These are phyloP conservation scores for Myodes glareolus DNA, from an alignment of 2,113 vertebrate genomes.

Conservation along the genomic window DNA sequence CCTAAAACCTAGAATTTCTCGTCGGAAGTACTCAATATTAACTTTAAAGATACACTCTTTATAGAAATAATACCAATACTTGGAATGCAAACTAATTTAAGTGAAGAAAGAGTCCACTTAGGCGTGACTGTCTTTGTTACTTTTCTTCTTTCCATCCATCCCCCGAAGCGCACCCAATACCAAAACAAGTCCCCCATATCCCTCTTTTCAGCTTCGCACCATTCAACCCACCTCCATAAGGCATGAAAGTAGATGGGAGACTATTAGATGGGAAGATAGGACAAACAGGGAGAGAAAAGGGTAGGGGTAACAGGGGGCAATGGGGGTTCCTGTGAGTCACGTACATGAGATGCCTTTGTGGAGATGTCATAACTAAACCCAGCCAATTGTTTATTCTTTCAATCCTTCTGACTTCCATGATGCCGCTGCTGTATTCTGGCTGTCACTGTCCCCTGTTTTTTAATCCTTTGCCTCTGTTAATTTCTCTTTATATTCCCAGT, in stretches of 20 bases:
- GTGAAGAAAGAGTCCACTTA: background rate
- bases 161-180: background rate
- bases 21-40: constrained; percentile 53
- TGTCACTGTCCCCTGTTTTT: background rate
- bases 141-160: background rate
- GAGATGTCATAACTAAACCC: background rate
- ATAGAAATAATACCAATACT: constrained; percentile 43
- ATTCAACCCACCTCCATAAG: background rate
- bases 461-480: background rate
- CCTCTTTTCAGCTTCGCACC: background rate
- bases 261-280: background rate
- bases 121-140: background rate
- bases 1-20: constrained; percentile 71
- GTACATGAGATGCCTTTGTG: background rate
- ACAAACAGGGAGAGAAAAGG: background rate
- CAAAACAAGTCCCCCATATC: background rate
- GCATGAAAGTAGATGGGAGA: background rate
- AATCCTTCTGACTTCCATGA: background rate
- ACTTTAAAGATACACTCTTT: constrained; percentile 63
- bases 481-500: background rate
- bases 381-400: background rate
- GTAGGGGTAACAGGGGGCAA: no score
- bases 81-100: background rate
- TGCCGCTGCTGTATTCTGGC: background rate
- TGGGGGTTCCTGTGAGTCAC: background rate